Base-by-base conservation (phyloP, 2,888 invertebrate species). In the Megamerina dolium region DNA sequence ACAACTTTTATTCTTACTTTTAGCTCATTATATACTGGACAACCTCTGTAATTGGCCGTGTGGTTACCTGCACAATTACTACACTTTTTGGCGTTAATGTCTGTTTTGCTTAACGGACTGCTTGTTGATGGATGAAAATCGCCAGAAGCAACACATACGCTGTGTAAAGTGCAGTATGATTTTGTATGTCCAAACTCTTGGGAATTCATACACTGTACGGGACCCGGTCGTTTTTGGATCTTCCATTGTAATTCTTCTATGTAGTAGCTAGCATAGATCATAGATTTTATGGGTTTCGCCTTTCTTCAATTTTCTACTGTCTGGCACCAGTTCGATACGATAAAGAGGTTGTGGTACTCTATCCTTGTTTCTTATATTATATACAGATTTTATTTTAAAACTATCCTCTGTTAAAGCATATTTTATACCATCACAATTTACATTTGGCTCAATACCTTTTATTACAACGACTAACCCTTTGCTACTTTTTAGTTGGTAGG, bases 401-500 rank as follows among this genome's bases (percentile, higher is more conserved):
- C 31, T 14, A 8, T 31, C 8, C 10, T 31, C 14, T 13, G 12
- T 12, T n/a, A 31, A 13, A n/a, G 31, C 31, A n/a, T 31, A 12
- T 13, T 13, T 9, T n/a, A 31, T 31, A 13, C 14, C 31, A 8
- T 31, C 13, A 14, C 8, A 8, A n/a, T 31, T 8, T 8, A 31
- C 31, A 12, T n/a, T n/a, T n/a, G n/a, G n/a, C 31, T 13, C 31
- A 31, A 31, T 13, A n/a, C 31, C 31, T 31, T 31, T 31, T 31
- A 31, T n/a, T n/a, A 31, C 31, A 12, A 31, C 31, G n/a, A n/a
- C 12, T 31, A 3, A 13, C n/a, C 31, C 31, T 31, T 31, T 31
- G 31, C 12, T 31, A 13, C 31, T 31, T 13, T 31, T 31, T 8
- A 31, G 31, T 13, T 31, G 31, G 14, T 31, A 31, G 10, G 31